Percentiles rank a stretch among this genome's conserved stretches.
Conservation (phyloP, 1,140 invertebrate genomes). For the Aphis craccivora region DNA sequence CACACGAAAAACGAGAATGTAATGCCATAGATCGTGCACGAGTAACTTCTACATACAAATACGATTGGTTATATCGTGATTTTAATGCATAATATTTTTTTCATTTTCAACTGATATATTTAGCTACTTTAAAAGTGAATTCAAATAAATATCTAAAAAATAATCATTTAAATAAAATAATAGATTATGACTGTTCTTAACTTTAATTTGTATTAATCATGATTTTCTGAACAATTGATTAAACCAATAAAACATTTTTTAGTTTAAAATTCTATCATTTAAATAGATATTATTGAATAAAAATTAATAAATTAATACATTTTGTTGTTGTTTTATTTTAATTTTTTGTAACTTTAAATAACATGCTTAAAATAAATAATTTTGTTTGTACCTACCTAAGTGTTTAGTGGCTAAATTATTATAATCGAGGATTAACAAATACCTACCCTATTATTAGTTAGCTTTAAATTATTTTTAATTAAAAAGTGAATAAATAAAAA, state of each 20-base stretch:
- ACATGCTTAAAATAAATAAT: neutral
- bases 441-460: neutral
- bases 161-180: neutral
- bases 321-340: neutral
- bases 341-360: neutral
- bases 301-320: neutral
- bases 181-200: neutral
- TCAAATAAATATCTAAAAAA: neutral
- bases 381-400: neutral
- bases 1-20: conserved; percentile 36
- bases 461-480: conserved; percentile 7
- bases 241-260: neutral
- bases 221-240: neutral
- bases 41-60: neutral
- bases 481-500: conserved; percentile 29
- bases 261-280: neutral
- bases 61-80: conserved; percentile 38
- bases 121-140: conserved; percentile 15
- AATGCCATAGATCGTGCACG: conserved; percentile 43
- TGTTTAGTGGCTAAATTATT: neutral
- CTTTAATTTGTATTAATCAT: neutral
- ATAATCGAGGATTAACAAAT: neutral
- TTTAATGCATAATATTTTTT: conserved; percentile 14
- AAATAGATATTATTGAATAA: neutral
- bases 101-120: neutral